phyloP scores from a whole-genome alignment of 2,797 vertebrate genomes.

The Harpagifer antarcticus region DNA sequence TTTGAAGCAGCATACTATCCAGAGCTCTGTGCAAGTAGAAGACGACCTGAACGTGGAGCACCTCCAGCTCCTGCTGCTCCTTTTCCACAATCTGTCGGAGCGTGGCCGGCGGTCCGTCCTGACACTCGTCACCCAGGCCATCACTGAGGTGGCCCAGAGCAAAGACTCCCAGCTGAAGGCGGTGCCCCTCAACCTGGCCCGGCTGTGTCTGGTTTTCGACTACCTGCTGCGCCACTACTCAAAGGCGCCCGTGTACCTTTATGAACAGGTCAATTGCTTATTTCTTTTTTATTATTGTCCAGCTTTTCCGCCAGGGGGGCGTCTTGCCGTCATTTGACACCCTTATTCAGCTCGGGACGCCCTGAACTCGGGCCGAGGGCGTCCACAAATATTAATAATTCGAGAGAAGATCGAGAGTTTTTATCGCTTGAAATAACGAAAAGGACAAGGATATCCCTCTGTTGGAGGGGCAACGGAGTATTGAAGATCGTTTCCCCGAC shows the following conservation, averaged over 20 bases:
- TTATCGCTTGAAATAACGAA: too few species aligned
- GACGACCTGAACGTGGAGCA: slow-evolving; percentile 98
- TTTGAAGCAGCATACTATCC: slow-evolving; percentile 93
- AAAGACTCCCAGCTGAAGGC: slow-evolving; percentile 89
- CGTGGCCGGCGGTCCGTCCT: slow-evolving; percentile 89
- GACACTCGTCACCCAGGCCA: slow-evolving; percentile 90
- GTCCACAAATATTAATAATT: too few species aligned
- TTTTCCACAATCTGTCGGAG: slow-evolving; percentile 97
- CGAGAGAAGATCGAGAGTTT: too few species aligned
- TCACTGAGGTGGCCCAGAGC: slow-evolving; percentile 90
- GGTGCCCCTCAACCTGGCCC: slow-evolving; percentile 92
- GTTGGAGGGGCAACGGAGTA: too few species aligned
- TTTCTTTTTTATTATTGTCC: neutral
- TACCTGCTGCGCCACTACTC: slow-evolving; percentile 97
- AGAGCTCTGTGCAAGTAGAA: slow-evolving; percentile 89
- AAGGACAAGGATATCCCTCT: too few species aligned
- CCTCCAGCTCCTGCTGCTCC: slow-evolving; percentile 94
- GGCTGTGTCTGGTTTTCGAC: slow-evolving; percentile 94
- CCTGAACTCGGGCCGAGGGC: too few species aligned
- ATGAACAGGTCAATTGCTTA: slow-evolving; percentile 90
- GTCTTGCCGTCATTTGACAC: too few species aligned
- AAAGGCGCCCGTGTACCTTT: slow-evolving; percentile 93
- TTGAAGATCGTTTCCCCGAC: too few species aligned
- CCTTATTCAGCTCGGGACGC: too few species aligned
- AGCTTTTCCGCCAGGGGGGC: too few species aligned